Conservation (phyloP, 1,140 invertebrate genomes). For the Caenorhabditis inopinata region DNA sequence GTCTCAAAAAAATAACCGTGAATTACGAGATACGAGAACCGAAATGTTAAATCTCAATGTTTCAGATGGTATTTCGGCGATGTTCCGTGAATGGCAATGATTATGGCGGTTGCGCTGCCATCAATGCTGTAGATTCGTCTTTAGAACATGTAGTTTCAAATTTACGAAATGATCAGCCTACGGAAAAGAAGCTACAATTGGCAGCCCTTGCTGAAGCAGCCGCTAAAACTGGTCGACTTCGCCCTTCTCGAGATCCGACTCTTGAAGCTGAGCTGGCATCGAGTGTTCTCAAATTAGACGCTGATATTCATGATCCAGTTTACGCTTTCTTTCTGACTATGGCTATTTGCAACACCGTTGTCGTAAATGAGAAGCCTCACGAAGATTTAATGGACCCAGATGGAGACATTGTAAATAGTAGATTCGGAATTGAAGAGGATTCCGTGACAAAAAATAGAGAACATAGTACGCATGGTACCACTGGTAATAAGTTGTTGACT, state of each 20-base stretch:
- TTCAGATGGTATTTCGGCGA: constrained; percentile 69
- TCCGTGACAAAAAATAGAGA: background rate
- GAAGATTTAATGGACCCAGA: constrained; percentile 35
- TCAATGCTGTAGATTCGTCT: background rate
- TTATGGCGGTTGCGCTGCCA: constrained; percentile 71
- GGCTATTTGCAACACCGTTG: constrained; percentile 92
- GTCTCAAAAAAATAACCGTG: too few relatives aligned
- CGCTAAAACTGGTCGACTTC: background rate
- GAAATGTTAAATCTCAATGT: background rate
- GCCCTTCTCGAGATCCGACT: background rate
- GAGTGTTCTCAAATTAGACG: background rate
- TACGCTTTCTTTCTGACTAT: constrained; percentile 88
- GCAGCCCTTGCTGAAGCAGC: constrained; percentile 6
- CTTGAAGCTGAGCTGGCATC: background rate
- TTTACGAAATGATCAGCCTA: background rate
- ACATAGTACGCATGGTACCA: background rate
- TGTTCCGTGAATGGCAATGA: constrained; percentile 85
- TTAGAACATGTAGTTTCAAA: background rate
- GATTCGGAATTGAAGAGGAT: background rate
- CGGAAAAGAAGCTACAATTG: constrained; percentile 4
- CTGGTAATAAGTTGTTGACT: background rate
- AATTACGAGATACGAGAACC: too few relatives aligned
- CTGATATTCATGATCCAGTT: constrained; percentile 67
- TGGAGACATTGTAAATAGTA: constrained; percentile 31
- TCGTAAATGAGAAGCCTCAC: constrained; percentile 71